Evolutionary conservation across 2,888 invertebrate species (phyloP), one percentile per base, ranked within the genome.

Genomic region (Elegia similella): DNA sequence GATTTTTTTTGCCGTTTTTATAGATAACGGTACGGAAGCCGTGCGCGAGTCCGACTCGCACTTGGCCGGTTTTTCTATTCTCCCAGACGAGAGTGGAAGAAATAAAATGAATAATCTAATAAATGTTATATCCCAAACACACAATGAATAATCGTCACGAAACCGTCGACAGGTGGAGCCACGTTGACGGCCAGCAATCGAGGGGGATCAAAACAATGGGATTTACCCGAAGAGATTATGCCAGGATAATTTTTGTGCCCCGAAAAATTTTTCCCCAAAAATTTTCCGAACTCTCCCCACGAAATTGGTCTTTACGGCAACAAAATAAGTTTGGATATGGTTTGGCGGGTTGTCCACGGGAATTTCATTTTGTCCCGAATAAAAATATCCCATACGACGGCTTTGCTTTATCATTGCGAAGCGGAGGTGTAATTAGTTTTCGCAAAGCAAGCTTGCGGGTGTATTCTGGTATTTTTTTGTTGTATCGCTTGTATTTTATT

Each of bases 321-420:
- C 0, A 0, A 0, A 0, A 0, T 70, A 82, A 62, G 60, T 80
- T 68, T 44, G 52, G 62, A 46, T 61, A 55, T 80, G 38, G 52
- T 10, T n/a, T 59, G 68, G 5, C 7, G 13, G 17, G 7, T 16
- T 8, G 13, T 34, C 61, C 59, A 57, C 58, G 76, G 75, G 80
- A 90, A 89, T 88, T 90, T 89, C 84, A 89, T 91, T 90, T 88
- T 81, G 88, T 80, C 78, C 81, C 73, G 84, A 88, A 90, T 90
- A 90, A 91, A 90, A 90, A 88, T 91, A 88, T 88, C 84, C 81
- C 75, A 89, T 89, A 89, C 86, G 87, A 82, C 77, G 86, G 88
- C 88, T 91, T 90, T 91, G 91, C 89, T 91, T 91, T 91, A 90
- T 90, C 89, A 91, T 90, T 86, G 84, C 81, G 87, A 84, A 80